Conservation (phyloP, 2,888 invertebrate species). For the Heteromurus nitidus region DNA sequence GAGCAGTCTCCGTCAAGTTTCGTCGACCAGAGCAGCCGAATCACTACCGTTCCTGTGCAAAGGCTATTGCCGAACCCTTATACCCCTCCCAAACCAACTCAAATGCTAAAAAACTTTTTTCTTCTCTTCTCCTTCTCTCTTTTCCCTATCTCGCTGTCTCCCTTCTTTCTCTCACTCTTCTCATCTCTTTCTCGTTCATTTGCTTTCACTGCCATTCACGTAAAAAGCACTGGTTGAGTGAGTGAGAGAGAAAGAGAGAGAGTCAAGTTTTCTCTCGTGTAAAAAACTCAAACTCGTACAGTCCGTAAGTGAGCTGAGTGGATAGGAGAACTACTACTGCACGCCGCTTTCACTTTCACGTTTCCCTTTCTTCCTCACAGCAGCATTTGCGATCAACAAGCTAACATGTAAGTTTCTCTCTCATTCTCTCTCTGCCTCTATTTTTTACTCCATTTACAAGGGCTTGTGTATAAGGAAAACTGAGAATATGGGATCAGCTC, state of each 20-base stretch:
- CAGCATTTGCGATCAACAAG: slow-evolving; percentile 37
- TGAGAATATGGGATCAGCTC: slow-evolving; percentile 24
- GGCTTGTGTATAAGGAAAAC: not conserved
- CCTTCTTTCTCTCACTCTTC: slow-evolving; percentile 9
- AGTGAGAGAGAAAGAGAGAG: too few relatives aligned
- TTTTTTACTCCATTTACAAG: not conserved
- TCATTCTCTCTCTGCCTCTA: not conserved
- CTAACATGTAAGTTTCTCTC: slow-evolving; percentile 20
- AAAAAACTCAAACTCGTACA: slow-evolving; percentile 29
- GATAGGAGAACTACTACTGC: slow-evolving; percentile 32
- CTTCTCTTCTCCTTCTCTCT: too few relatives aligned
- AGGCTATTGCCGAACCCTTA: slow-evolving; percentile 61
- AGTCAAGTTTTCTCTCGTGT: slow-evolving; percentile 62
- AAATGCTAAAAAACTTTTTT: slow-evolving; percentile 42
- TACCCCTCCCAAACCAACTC: slow-evolving; percentile 58
- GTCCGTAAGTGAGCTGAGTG: slow-evolving; percentile 51
- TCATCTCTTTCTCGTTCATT: slow-evolving; percentile 45
- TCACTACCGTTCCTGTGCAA: slow-evolving; percentile 45
- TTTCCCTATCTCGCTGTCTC: slow-evolving; percentile 13
- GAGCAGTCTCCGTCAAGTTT: slow-evolving; percentile 64
- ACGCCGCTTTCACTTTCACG: slow-evolving; percentile 40
- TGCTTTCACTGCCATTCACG: slow-evolving; percentile 53
- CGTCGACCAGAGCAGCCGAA: slow-evolving; percentile 61
- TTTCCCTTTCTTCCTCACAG: slow-evolving; percentile 23
- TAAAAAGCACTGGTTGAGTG: slow-evolving; percentile 36